Evolutionary conservation across 2,113 vertebrate genomes (phyloP).

Genomic region (Phycodurus eques): DNA sequence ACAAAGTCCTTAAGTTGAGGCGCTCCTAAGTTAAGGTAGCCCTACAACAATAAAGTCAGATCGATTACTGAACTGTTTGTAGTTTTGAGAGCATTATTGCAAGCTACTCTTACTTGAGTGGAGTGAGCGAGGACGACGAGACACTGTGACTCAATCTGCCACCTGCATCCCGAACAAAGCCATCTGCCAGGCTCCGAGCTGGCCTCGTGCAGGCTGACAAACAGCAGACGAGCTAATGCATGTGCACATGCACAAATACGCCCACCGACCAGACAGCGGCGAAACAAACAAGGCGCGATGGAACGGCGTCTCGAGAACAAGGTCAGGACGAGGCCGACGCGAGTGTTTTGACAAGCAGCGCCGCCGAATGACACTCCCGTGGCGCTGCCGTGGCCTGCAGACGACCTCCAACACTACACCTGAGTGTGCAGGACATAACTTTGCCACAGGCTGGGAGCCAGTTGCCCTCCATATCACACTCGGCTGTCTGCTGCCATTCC

Average conservation of each 20-base stretch:
- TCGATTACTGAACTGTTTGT: too few species aligned
- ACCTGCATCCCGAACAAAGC: slow-evolving; percentile 21
- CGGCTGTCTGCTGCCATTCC: slow-evolving; percentile 55
- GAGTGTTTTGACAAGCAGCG: slow-evolving; percentile 16
- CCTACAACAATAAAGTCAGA: too few species aligned
- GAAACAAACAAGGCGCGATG: background rate
- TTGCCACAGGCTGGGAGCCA: slow-evolving; percentile 48
- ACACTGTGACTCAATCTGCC: slow-evolving; percentile 31
- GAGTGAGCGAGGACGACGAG: slow-evolving; percentile 13
- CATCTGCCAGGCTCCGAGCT: slow-evolving; percentile 13
- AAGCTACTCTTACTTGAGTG: background rate
- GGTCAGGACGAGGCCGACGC: slow-evolving; percentile 23
- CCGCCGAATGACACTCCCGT: slow-evolving; percentile 53
- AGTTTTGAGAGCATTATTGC: too few species aligned
- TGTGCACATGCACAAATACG: slow-evolving; percentile 8
- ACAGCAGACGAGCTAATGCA: slow-evolving; percentile 8
- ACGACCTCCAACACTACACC: slow-evolving; percentile 58
- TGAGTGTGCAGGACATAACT: slow-evolving; percentile 54
- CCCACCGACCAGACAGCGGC: slow-evolving; percentile 26
- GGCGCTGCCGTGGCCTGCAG: slow-evolving; percentile 48
- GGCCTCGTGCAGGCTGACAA: slow-evolving; percentile 12
- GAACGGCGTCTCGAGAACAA: slow-evolving; percentile 20
- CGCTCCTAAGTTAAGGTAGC: too few species aligned
- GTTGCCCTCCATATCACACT: slow-evolving; percentile 57
- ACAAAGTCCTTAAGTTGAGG: too few species aligned